Evolutionary conservation across 2,888 invertebrate genomes (phyloP).

Genomic region (Anarsia innoxiella): DNA sequence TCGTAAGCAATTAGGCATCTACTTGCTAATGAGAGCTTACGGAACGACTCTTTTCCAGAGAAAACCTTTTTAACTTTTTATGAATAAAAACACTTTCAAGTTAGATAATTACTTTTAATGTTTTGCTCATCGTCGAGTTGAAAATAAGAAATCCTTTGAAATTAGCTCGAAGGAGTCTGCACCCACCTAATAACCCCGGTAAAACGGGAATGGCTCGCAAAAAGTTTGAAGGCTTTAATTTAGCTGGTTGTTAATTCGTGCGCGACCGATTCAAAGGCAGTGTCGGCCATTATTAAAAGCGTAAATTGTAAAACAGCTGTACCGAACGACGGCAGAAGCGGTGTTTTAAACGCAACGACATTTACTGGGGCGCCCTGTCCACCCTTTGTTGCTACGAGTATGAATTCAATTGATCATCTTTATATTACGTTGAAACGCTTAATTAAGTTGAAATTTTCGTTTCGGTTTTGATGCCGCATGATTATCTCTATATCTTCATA

Average conservation of each 20-base stretch:
- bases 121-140: no score
- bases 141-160: no score
- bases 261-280: constrained; percentile 67
- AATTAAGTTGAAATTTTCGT: no score
- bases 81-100: no score
- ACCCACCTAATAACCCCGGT: background rate
- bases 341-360: constrained; percentile 42
- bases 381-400: background rate
- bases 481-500: no score
- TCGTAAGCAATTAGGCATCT: no score
- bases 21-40: no score
- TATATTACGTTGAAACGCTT: no score
- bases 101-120: no score
- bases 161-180: no score
- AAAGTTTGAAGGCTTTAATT: constrained; percentile 70
- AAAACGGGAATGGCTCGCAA: constrained; percentile 32
- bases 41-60: constrained; percentile 31
- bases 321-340: constrained; percentile 53
- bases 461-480: no score
- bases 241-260: constrained; percentile 65
- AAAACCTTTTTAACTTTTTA: no score
- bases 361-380: background rate
- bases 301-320: constrained; percentile 74
- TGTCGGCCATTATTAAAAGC: constrained; percentile 69
- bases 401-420: background rate